Conservation (phyloP, 1,140 invertebrate species). For the Drosophila grimshawi region DNA sequence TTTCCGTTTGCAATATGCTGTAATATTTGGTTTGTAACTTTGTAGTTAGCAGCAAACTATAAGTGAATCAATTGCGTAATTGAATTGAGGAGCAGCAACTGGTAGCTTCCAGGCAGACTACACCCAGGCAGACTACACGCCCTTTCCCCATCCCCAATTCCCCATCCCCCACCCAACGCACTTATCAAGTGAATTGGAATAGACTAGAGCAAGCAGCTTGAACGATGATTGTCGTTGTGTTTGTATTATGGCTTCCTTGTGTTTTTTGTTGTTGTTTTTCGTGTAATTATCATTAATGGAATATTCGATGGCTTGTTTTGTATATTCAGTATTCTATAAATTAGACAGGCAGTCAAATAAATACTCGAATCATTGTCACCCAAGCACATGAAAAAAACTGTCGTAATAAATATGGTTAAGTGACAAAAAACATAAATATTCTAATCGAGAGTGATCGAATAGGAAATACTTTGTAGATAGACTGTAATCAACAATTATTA, state of each 20-base stretch:
- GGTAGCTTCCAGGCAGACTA: constrained; percentile 49
- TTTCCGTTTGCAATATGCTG: constrained; percentile 1
- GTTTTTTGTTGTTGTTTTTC: not conserved
- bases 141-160: no score
- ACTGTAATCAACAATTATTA: no score
- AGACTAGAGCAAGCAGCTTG: constrained; percentile 19
- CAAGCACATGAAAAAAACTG: not conserved
- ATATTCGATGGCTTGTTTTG: constrained; percentile 29
- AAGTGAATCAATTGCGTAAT: constrained; percentile 50
- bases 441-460: no score
- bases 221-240: constrained; percentile 2
- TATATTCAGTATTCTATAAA: not conserved
- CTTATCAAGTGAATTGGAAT: constrained; percentile 52
- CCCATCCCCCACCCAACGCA: not conserved
- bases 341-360: not conserved
- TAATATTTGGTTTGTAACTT: constrained; percentile 48
- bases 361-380: not conserved
- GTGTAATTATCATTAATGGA: constrained; percentile 39
- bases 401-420: not conserved
- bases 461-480: no score
- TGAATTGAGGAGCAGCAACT: constrained; percentile 22
- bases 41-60: constrained; percentile 18
- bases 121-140: constrained; percentile 7
- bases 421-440: not conserved
- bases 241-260: constrained; percentile 49